Evolutionary conservation across 2,797 vertebrate genomes (phyloP).

Genomic region (Orientallactaga sibirica): DNA sequence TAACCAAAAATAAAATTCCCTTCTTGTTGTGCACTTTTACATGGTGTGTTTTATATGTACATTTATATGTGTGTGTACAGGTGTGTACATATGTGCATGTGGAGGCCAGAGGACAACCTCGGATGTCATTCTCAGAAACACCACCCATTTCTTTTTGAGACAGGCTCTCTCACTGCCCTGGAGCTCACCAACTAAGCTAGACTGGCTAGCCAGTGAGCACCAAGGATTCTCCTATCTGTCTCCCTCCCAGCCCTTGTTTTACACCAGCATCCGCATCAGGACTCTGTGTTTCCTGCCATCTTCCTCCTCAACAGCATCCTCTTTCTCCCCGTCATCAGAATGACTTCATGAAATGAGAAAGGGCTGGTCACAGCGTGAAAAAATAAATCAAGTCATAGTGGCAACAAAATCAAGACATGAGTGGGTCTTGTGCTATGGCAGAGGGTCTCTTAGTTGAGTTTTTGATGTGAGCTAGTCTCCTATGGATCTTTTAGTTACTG

Average conservation of each 20-base stretch:
- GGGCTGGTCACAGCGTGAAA: background rate
- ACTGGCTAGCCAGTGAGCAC: no score
- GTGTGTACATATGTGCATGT: background rate
- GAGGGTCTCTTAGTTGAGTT: background rate
- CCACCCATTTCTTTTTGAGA: no score
- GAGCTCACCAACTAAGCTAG: no score
- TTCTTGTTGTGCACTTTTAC: background rate
- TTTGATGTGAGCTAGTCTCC: background rate
- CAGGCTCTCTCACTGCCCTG: no score
- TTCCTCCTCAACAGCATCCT: no score
- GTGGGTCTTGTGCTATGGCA: background rate
- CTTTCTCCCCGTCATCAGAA: no score
- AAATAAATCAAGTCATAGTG: background rate
- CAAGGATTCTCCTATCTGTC: no score
- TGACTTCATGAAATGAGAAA: slow-evolving; percentile 6
- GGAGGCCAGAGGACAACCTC: background rate
- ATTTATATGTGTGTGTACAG: background rate
- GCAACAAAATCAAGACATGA: slow-evolving; percentile 43
- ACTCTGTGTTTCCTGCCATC: no score
- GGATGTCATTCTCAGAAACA: no score
- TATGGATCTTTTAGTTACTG: background rate
- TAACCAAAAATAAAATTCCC: slow-evolving; percentile 28
- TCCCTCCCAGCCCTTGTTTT: no score
- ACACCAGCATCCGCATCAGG: no score
- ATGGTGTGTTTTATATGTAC: background rate